A percentile compares a stretch with the other conserved stretches of the same genome.
These are phyloP conservation scores for Apotomis capreana DNA, from an alignment of 2,888 invertebrate genomes.

Conservation along the genomic window DNA sequence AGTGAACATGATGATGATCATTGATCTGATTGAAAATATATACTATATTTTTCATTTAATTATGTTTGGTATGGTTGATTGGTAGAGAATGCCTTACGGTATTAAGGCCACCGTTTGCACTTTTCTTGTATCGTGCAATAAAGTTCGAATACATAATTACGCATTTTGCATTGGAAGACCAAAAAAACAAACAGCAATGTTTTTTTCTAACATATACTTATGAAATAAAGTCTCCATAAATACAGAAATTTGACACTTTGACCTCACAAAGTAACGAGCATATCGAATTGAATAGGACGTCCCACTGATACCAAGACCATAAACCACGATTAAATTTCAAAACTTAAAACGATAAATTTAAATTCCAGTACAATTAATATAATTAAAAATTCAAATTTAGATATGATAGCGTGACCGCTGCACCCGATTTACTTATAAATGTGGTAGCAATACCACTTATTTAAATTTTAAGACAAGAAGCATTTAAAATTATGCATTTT, in stretches of 20 bases:
- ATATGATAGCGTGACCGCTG: constrained; percentile 27
- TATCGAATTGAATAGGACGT: constrained; percentile 7
- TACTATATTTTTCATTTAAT: too few species aligned
- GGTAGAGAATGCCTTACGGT: too few species aligned
- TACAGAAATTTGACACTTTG: background rate
- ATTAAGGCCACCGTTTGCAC: too few species aligned
- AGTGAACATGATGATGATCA: too few species aligned
- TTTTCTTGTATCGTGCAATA: too few species aligned
- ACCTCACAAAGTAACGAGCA: background rate
- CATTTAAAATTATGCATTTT: constrained; percentile 27
- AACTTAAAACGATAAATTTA: constrained; percentile 21
- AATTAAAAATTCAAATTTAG: constrained; percentile 30
- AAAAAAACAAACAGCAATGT: too few species aligned
- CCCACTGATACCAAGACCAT: constrained; percentile 16
- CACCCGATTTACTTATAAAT: constrained; percentile 36
- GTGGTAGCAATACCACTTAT: constrained; percentile 28
- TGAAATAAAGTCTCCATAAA: constrained; percentile 1
- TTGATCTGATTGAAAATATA: too few species aligned
- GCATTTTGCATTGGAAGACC: too few species aligned
- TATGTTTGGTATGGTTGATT: too few species aligned
- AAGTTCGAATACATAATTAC: too few species aligned
- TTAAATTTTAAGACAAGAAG: constrained; percentile 22
- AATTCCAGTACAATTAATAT: constrained; percentile 20
- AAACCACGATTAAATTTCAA: constrained; percentile 23
- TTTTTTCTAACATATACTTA: background rate